Evolutionary conservation across 2,113 vertebrate genomes (phyloP), one percentile per base, ranked within the genome.

Genomic region (Macquaria ambigua): DNA sequence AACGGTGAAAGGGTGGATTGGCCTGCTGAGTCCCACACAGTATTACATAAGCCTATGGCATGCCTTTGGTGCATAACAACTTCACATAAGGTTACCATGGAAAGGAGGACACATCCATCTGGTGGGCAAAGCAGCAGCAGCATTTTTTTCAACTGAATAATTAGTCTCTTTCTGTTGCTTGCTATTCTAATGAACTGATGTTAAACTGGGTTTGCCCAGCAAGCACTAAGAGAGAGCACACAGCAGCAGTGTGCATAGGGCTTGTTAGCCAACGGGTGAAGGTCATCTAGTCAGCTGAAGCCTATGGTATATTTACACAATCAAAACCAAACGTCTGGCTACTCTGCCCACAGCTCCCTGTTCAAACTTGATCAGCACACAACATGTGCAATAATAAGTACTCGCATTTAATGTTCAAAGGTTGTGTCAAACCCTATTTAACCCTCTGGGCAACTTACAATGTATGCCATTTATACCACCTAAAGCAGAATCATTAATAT

Each of bases 281-380:
- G 92, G 93, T 92, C 92, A 92, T 77, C 56, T 16, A 66, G 66
- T 75, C 77, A 50, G 81, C 79, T 82, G 75, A 91, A 88, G 78
- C 83, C 34, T 39, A 55, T 28, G 39, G 79, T 77, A 79, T 91
- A 91, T 93, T 93, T 93, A 88, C 87, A 90, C 86, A 82, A 79
- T 63, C 77, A 77, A 87, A 85, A 89, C 52, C 81, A 86, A 85
- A 77, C 75, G 43, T 31, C 71, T 63, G 59, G 41, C 41, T 43
- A 0, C 67, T 81, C 39, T 83, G 74, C 53, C 59, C 20, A 67
- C 23, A 15, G 74, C 61, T 79, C 10, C 43, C 46, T 86, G 83
- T 87, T 91, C 78, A 92, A 91, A 90, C 81, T 71, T 71, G 37
- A 87, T 82, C 64, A 81, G 80, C 80, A 89, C 52, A 86, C 69